Conservation (phyloP, 2,113 vertebrate species). For the Malurus melanocephalus region DNA sequence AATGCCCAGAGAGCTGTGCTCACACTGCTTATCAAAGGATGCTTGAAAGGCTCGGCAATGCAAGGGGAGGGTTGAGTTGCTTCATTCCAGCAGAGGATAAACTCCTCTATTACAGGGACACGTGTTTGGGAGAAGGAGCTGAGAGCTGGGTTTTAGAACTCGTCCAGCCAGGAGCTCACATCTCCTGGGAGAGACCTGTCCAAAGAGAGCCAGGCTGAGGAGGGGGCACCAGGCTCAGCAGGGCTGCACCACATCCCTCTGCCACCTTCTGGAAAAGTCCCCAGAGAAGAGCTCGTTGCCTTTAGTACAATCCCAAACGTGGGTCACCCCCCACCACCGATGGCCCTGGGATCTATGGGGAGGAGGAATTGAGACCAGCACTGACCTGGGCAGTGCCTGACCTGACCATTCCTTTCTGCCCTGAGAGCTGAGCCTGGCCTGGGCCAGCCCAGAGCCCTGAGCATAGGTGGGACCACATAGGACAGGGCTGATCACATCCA, state of each 20-base stretch:
- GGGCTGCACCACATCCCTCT: neutral
- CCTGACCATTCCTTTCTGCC: neutral
- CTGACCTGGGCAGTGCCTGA: neutral
- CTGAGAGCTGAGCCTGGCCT: neutral
- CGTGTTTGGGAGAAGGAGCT: constrained; percentile 44
- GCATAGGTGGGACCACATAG: fast-evolving
- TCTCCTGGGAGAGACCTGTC: neutral
- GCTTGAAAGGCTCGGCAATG: constrained; percentile 44
- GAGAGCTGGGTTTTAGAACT: constrained; percentile 42
- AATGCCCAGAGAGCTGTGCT: constrained; percentile 34
- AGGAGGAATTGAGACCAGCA: neutral
- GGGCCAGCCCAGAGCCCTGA: neutral
- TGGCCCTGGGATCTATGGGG: neutral
- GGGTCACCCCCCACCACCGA: fast-evolving
- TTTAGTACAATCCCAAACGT: neutral
- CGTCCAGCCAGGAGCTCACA: neutral
- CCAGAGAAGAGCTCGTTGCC: neutral
- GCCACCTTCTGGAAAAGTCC: neutral
- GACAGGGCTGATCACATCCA: neutral
- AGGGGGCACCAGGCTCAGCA: neutral
- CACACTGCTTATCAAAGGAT: constrained; percentile 54
- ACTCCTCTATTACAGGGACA: constrained; percentile 36
- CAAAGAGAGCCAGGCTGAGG: neutral
- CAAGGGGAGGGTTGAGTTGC: constrained; percentile 42
- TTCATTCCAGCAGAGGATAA: constrained; percentile 37